A percentile compares a stretch with the other conserved stretches of the same genome.
Conservation (phyloP, 1,140 invertebrate species). For the Nixonia krombeini region DNA sequence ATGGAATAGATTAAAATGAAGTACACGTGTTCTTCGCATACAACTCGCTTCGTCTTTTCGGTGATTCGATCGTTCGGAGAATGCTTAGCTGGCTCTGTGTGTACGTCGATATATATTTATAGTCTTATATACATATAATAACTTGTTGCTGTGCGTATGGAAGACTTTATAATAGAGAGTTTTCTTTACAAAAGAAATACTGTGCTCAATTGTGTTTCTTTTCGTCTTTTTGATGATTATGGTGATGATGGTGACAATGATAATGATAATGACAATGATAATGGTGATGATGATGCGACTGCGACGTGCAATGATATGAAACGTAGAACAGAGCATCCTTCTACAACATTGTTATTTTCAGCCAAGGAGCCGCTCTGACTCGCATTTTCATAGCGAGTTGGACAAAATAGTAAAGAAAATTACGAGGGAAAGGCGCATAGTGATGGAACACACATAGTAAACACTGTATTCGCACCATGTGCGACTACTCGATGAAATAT, state of each 20-base stretch:
- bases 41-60: conserved; percentile 15
- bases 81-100: conserved; percentile 68
- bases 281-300: conserved; percentile 38
- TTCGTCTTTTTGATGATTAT: conserved; percentile 33
- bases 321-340: conserved; percentile 50
- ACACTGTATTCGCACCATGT: conserved; percentile 46
- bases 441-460: conserved; percentile 35
- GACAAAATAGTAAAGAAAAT: conserved; percentile 30
- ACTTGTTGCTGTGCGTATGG: conserved; percentile 45
- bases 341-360: conserved; percentile 68
- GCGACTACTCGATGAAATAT: conserved; percentile 39
- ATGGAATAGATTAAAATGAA: conserved; percentile 12
- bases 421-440: conserved; percentile 38
- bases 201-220: conserved; percentile 40
- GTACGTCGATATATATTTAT: conserved; percentile 64
- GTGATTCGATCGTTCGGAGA: conserved; percentile 60
- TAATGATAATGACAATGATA: conserved; percentile 40
- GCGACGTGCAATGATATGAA: conserved; percentile 44
- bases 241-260: conserved; percentile 37
- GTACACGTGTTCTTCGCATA: not conserved
- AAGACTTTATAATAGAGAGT: conserved; percentile 18
- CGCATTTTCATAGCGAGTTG: not conserved
- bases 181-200: conserved; percentile 32
- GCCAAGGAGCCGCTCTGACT: conserved; percentile 49
- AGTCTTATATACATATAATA: conserved; percentile 44